Evolutionary conservation across 2,113 vertebrate genomes (phyloP), one percentile per base, ranked within the genome.

Genomic region (Chrysochloris asiatica): DNA sequence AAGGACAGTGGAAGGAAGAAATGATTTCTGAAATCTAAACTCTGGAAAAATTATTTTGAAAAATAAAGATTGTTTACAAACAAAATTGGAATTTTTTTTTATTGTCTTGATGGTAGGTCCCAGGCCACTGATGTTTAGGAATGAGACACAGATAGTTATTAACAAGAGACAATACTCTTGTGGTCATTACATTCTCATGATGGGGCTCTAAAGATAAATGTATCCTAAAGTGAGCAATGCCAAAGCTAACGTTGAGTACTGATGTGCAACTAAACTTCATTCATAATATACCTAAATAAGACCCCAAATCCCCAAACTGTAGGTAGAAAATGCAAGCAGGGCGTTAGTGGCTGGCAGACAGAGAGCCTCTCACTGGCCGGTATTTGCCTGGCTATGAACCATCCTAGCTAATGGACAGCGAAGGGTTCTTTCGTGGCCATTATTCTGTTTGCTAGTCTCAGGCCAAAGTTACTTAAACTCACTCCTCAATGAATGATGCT

Each of bases 21-120:
- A 10, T 24, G 7, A 47, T 85, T 91, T 92, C 76, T 89, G 76
- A 92, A 93, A 83, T 59, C 36, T 67, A 14, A 95, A 80, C n/a
- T 59, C n/a, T 3, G 84, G 54, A 63, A 79, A 89, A 63, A 72
- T 73, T 76, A 38, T 28, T 26, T 48, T 45, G 89, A 36, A 83
- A 81, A 86, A 84, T 48, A 81, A 65, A 38, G 8, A 84, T 1
- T 71, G 50, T 14, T 81, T 67, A 67, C 75, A 86, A 93, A 47
- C 63, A 59, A 82, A 91, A 38, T 8, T 41, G 50, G 26, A 4
- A 52, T 86, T 82, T 91, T n/a, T 83, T 38, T 71, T 38, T 83
- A 75, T 33, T 38, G 73, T 33, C 54, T 5, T 79, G 50, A 78
- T 47, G 89, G 38, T 24, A 89, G 52, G 41, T 89, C 0, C 24